Percentiles rank a stretch among this genome's conserved stretches.
Evolutionary conservation across 2,888 invertebrate genomes (phyloP).

Genomic region (Pheosia tremula): DNA sequence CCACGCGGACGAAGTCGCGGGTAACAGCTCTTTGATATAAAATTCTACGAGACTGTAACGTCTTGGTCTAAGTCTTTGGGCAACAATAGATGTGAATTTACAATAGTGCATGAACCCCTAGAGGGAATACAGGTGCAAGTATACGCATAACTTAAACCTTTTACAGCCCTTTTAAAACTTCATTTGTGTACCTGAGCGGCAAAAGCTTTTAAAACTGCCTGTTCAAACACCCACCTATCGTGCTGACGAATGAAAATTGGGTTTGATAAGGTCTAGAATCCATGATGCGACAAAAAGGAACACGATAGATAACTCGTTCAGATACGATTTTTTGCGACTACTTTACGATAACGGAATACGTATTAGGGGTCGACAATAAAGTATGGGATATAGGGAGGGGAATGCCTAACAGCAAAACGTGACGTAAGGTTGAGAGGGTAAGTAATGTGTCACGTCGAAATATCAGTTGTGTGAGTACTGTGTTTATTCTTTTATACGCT

Average conservation of each 20-base stretch:
- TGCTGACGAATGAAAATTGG: conserved; percentile 25
- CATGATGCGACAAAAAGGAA: conserved; percentile 28
- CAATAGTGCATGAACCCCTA: no score
- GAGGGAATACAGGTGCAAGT: no score
- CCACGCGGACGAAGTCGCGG: no score
- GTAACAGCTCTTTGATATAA: no score
- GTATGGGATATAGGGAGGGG: conserved; percentile 1
- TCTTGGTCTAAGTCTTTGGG: no score
- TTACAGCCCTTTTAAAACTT: neutral
- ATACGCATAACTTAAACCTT: no score
- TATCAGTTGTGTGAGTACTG: no score
- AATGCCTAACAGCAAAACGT: neutral
- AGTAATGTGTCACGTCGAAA: neutral
- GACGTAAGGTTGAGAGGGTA: neutral
- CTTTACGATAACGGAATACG: conserved; percentile 31
- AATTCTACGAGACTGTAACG: no score
- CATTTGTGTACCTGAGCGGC: neutral
- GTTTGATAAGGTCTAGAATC: conserved; percentile 30
- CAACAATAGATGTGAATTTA: no score
- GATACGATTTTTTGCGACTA: conserved; percentile 35
- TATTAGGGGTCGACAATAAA: conserved; percentile 2
- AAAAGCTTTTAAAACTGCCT: conserved; percentile 17
- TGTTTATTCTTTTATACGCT: no score
- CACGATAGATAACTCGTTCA: conserved; percentile 32
- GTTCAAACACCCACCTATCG: conserved; percentile 28